Evolutionary conservation across 1,140 invertebrate species (phyloP), one percentile per base, ranked within the genome.

Genomic region (Plectrocnemia conspersa): DNA sequence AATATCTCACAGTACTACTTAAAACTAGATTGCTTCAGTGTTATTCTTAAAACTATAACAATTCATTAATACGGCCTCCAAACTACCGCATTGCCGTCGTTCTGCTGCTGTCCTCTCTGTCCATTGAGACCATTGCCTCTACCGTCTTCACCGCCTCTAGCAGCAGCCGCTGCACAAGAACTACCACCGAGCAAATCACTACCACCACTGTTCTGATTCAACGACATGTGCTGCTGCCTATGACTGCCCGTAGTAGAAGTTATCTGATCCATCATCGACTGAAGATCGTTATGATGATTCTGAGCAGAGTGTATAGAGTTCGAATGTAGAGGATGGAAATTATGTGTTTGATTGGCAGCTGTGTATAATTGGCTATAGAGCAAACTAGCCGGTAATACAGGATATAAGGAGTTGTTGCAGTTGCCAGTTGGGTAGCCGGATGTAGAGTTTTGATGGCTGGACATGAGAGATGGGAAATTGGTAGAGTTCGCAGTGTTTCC

Each of bases 291-390:
- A 45, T 82, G 80, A 55, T 82, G 79, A 56, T 78, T 80, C 47
- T 81, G 79, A 13, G 79, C 77, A 13, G 79, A 75, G 50, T 80
- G 78, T 53, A 79, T 73, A 16, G 78, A 76, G 62, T 83, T 77
- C n/a, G 80, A 77, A 64, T 83, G 81, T 22, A 79, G 58, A 19
- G 81, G 81, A 62, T 84, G 82, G 59, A 84, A 85, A 61, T 85
- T 84, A 58, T 87, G 85, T 38, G 83, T 81, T 64, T 89, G 86
- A 64, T 87, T 86, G 23, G 84, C 83, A 13, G 82, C 82, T 1
- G 84, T 83, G 53, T 91, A 91, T 13, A 92, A 70, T 64, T 91
- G 87, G 11, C 88, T 88, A 70, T 91, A 90, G 4, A 92, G 73
- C 47, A 91, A 76, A 64, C 87, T 88, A 9, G 83, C 82, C 0